A percentile compares a stretch with the other conserved stretches of the same genome.
Evolutionary conservation across 2,888 invertebrate species (phyloP).

Genomic region (Helleia helle): DNA sequence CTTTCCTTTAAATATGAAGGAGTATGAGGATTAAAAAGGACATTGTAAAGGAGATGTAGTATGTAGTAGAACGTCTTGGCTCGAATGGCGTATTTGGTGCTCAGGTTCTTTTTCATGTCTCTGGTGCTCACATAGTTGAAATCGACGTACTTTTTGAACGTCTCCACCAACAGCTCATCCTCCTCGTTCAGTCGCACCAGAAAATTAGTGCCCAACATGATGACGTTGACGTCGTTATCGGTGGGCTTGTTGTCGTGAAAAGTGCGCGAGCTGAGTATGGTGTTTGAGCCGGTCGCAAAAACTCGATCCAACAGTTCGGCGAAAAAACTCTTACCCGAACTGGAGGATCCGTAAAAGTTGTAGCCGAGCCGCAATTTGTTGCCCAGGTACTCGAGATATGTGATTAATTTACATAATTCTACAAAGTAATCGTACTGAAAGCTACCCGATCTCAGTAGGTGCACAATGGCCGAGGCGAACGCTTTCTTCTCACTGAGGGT

Average conservation of each 20-base stretch:
- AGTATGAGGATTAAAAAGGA: too few species aligned
- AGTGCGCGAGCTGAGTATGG: conserved; percentile 1
- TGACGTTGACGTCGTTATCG: conserved; percentile 2
- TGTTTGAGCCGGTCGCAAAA: neutral
- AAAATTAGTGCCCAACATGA: conserved; percentile 2
- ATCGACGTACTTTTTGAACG: conserved; percentile 8
- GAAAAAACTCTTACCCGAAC: conserved; percentile 8
- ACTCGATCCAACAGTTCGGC: conserved; percentile 7
- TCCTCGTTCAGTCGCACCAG: neutral
- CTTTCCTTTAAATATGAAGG: too few species aligned
- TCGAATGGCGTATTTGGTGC: conserved; percentile 9
- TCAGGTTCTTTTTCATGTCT: conserved; percentile 8
- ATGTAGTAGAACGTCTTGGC: too few species aligned
- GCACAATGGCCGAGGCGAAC: conserved; percentile 8
- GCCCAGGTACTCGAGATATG: conserved; percentile 5
- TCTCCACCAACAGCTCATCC: conserved; percentile 1
- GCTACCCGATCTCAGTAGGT: conserved; percentile 3
- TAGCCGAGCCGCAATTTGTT: conserved; percentile 2
- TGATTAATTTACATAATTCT: conserved; percentile 5
- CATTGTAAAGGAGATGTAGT: too few species aligned
- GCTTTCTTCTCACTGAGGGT: neutral
- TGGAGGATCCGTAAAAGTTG: conserved; percentile 3
- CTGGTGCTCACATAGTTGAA: conserved; percentile 6
- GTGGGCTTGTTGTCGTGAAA: conserved; percentile 1
- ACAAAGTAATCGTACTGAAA: conserved; percentile 8